phyloP scores from a whole-genome alignment of 2,888 invertebrate species.

The Chamaedrilus cognettii region DNA sequence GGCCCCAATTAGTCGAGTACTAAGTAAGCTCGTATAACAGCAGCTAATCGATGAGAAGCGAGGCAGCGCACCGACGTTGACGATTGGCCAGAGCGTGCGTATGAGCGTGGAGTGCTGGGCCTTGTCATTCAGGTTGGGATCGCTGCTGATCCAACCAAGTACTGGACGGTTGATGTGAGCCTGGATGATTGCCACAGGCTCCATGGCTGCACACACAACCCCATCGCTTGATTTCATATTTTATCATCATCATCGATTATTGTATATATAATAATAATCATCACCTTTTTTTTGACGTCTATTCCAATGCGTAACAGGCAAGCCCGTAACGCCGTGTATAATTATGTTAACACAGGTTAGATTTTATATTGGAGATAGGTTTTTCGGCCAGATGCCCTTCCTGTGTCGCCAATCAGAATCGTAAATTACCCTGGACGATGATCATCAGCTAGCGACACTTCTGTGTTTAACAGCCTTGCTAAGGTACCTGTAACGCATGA shows the following conservation, averaged over 20 bases:
- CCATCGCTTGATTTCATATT: background rate
- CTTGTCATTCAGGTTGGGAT: constrained; percentile 45
- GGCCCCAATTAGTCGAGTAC: no score
- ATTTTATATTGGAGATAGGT: no score
- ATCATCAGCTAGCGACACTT: no score
- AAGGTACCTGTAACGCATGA: no score
- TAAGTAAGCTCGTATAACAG: no score
- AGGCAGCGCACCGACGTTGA: constrained; percentile 29
- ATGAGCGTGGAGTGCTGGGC: constrained; percentile 44
- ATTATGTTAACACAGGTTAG: no score
- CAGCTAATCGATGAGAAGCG: no score
- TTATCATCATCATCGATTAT: background rate
- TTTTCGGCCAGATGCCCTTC: no score
- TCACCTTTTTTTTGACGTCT: background rate
- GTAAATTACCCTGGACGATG: no score
- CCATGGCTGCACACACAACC: constrained; percentile 43
- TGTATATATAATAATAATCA: background rate
- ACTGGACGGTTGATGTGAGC: constrained; percentile 46
- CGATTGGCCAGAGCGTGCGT: constrained; percentile 33
- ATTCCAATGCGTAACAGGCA: background rate
- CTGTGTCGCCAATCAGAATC: no score
- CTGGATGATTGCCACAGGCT: constrained; percentile 46
- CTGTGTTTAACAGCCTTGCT: no score
- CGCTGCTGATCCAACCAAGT: constrained; percentile 50
- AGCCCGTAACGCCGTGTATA: background rate